Conservation (phyloP, 2,888 invertebrate species). For the Ormia ochracea region DNA sequence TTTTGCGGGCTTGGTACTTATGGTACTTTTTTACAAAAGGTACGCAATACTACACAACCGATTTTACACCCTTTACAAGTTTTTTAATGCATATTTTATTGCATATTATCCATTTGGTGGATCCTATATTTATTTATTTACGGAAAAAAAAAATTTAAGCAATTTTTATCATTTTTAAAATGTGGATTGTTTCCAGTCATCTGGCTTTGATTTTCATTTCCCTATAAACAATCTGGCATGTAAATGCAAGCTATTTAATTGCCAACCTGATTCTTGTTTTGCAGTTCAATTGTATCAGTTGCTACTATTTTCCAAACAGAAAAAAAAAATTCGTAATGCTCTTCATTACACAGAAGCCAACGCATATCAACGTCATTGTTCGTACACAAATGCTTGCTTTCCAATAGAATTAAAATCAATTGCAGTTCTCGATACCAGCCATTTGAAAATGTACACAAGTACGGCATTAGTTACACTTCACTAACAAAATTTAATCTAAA, state of each 20-base stretch:
- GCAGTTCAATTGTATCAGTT: conserved; percentile 2
- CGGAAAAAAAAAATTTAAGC: too few relatives aligned
- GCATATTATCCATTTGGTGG: too few relatives aligned
- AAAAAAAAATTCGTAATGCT: not conserved
- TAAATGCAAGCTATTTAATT: not conserved
- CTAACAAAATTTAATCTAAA: conserved; percentile 27
- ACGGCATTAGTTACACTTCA: conserved; percentile 37
- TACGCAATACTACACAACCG: too few relatives aligned
- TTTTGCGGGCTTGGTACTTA: too few relatives aligned
- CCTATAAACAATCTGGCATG: not conserved
- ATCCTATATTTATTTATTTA: too few relatives aligned
- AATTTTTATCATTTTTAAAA: not conserved
- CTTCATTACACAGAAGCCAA: not conserved
- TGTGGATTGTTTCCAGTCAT: too few relatives aligned
- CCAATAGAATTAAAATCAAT: conserved; percentile 16
- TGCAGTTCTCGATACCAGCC: conserved; percentile 1
- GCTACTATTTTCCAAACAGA: not conserved
- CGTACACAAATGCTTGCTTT: not conserved
- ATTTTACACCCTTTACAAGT: too few relatives aligned
- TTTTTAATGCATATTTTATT: too few relatives aligned
- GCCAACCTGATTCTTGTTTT: not conserved
- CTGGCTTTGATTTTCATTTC: not conserved
- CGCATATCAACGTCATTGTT: not conserved
- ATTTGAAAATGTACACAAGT: not conserved
- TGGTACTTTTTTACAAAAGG: too few relatives aligned